Percentiles rank a stretch among this genome's conserved stretches.
Conservation (phyloP, 2,113 vertebrate genomes). For the Micronisus gabar region DNA sequence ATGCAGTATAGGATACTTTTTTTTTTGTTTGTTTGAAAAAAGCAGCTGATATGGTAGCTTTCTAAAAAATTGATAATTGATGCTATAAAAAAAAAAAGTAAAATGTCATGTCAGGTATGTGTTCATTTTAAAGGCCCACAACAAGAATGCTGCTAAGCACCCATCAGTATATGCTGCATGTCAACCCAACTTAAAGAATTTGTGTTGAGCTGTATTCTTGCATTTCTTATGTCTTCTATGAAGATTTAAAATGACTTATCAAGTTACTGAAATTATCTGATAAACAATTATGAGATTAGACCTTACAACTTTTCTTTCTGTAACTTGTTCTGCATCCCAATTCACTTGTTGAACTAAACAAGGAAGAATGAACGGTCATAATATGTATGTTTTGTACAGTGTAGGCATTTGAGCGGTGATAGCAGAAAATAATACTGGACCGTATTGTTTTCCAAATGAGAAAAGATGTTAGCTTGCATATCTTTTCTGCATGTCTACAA, state of each 20-base stretch:
- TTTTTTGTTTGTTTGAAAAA: neutral
- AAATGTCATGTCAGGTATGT: slow-evolving; percentile 6
- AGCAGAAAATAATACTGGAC: neutral
- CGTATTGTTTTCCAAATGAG: neutral
- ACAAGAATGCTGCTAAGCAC: slow-evolving; percentile 53
- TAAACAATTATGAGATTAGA: slow-evolving; percentile 44
- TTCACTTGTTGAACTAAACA: slow-evolving; percentile 31
- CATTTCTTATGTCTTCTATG: slow-evolving; percentile 44
- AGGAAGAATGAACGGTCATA: neutral
- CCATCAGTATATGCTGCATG: slow-evolving; percentile 26
- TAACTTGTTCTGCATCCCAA: slow-evolving; percentile 27
- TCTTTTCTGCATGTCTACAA: neutral
- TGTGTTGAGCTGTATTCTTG: slow-evolving; percentile 50
- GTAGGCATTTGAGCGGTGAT: neutral
- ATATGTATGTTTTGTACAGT: neutral
- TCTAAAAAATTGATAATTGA: slow-evolving; percentile 57
- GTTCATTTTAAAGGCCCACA: slow-evolving; percentile 40
- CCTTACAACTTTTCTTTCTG: slow-evolving; percentile 21
- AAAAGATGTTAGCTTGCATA: neutral
- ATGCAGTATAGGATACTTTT: neutral
- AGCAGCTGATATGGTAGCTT: neutral
- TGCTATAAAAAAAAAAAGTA: slow-evolving; percentile 21
- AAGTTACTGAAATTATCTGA: slow-evolving; percentile 43
- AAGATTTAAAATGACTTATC: slow-evolving; percentile 44
- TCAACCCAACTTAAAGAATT: slow-evolving; percentile 52